phyloP scores from a whole-genome alignment of 2,113 vertebrate species.

The Ctenomys sociabilis region DNA sequence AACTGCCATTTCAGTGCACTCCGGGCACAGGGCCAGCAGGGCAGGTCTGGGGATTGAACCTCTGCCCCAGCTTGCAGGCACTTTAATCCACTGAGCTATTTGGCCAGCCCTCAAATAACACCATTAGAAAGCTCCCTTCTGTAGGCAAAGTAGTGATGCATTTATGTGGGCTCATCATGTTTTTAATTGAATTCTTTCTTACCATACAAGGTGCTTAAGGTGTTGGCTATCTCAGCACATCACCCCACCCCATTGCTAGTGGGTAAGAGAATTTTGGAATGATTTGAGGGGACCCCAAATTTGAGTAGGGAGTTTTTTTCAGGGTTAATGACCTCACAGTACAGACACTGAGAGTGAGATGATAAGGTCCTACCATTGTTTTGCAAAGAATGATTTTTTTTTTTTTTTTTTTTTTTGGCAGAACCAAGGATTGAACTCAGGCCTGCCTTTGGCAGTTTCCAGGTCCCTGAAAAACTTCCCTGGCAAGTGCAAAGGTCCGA shows the following conservation, averaged over 20 bases:
- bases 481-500: too few species aligned
- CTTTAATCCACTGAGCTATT: too few species aligned
- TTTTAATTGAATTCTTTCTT: conserved; percentile 55
- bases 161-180: background rate
- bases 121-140: background rate
- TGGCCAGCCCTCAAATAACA: background rate
- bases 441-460: too few species aligned
- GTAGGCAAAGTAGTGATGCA: background rate
- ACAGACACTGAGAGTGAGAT: conserved; percentile 33
- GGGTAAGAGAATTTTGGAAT: conserved; percentile 1
- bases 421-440: too few species aligned
- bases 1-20: too few species aligned
- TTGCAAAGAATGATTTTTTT: conserved; percentile 52
- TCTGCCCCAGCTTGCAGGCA: too few species aligned
- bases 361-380: conserved; percentile 66
- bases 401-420: too few species aligned
- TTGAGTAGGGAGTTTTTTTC: conserved; percentile 2
- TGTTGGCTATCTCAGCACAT: background rate
- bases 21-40: too few species aligned
- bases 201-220: conserved; percentile 9
- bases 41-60: too few species aligned
- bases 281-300: background rate
- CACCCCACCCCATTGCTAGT: background rate
- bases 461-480: too few species aligned
- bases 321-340: conserved; percentile 32